A percentile compares a stretch with the other conserved stretches of the same genome.
These are phyloP conservation scores for Cephus pygmeus DNA, from an alignment of 2,888 invertebrate species.

Conservation along the genomic window DNA sequence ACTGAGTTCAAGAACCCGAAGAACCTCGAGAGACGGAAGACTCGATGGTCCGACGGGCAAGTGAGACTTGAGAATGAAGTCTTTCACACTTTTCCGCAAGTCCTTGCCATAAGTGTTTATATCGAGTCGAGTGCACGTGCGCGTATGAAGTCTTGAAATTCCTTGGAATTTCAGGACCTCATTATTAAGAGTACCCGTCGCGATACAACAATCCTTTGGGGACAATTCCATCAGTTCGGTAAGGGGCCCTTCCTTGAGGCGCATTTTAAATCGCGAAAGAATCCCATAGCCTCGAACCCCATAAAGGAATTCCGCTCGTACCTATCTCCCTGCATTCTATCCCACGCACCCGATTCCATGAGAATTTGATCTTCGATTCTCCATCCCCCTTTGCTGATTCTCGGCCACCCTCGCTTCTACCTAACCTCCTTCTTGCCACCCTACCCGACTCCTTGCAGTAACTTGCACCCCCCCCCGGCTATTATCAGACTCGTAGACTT, in stretches of 20 bases:
- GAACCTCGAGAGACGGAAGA: neutral
- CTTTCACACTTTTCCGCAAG: neutral
- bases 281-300: slow-evolving; percentile 17
- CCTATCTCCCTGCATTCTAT: slow-evolving; percentile 15
- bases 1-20: neutral
- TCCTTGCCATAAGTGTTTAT: neutral
- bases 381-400: neutral
- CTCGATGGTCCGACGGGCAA: neutral
- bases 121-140: neutral
- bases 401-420: slow-evolving; percentile 9
- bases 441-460: neutral
- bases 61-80: neutral
- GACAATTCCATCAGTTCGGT: slow-evolving; percentile 24
- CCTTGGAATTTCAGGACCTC: neutral
- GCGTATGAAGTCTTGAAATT: neutral
- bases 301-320: slow-evolving; percentile 23
- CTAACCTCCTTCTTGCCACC: neutral
- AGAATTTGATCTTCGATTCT: slow-evolving; percentile 11
- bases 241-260: slow-evolving; percentile 22
- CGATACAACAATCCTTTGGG: neutral
- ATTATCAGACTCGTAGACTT: neutral
- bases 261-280: slow-evolving; percentile 33
- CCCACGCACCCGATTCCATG: slow-evolving; percentile 13
- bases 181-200: neutral
- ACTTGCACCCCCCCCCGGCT: neutral